Evolutionary conservation across 1,140 invertebrate genomes (phyloP).

Genomic region (Drosophila orena): DNA sequence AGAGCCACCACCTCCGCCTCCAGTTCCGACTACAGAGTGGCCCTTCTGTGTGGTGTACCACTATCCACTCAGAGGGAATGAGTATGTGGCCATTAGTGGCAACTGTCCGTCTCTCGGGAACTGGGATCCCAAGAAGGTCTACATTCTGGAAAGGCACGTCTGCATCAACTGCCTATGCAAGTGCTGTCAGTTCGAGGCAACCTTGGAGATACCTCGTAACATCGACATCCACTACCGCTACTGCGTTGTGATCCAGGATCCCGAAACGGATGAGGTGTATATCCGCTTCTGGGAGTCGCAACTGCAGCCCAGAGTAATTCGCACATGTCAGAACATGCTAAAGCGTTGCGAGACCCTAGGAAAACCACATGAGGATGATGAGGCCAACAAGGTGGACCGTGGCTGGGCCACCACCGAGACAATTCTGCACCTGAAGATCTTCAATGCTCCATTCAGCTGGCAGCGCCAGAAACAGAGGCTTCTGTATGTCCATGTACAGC

Average conservation of each 20-base stretch:
- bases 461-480: constrained; percentile 88
- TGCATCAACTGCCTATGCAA: constrained; percentile 7
- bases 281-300: constrained; percentile 94
- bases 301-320: constrained; percentile 87
- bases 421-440: constrained; percentile 93
- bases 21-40: constrained; percentile 48
- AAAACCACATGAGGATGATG: constrained; percentile 85
- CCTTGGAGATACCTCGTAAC: constrained; percentile 87
- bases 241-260: constrained; percentile 88
- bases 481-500: constrained; percentile 90
- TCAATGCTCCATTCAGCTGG: constrained; percentile 91
- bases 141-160: constrained; percentile 81
- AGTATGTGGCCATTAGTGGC: constrained; percentile 85
- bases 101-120: constrained; percentile 84
- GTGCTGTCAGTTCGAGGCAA: constrained; percentile 84
- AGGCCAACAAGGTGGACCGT: constrained; percentile 87
- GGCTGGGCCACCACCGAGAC: constrained; percentile 95
- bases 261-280: constrained; percentile 86
- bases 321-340: constrained; percentile 65
- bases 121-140: constrained; percentile 85
- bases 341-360: constrained; percentile 87
- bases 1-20: background rate
- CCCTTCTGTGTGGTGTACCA: constrained; percentile 53
- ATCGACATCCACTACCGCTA: constrained; percentile 91
- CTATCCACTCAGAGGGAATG: constrained; percentile 58